A percentile compares a stretch with the other conserved stretches of the same genome.
phyloP scores from a whole-genome alignment of 2,113 vertebrate genomes.

The Rhinolophus ferrumequinum region DNA sequence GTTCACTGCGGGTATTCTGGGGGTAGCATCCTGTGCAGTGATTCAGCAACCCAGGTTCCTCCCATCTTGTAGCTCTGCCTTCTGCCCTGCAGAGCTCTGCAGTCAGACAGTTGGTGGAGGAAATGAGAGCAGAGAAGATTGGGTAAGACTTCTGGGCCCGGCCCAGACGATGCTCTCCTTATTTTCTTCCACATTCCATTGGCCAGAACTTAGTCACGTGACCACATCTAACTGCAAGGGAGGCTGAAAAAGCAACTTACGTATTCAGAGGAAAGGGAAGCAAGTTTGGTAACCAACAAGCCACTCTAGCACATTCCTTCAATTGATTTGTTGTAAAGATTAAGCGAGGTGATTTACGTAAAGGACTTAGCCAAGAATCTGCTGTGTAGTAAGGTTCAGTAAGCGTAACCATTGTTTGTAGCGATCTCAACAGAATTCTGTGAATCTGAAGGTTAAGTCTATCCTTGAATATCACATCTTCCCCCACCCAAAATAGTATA shows the following conservation, averaged over 20 bases:
- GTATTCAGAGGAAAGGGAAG: not conserved
- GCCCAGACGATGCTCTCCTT: not conserved
- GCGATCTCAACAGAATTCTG: not conserved
- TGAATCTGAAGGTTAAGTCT: not conserved
- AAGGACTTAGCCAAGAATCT: conserved; percentile 11
- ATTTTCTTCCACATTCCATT: not conserved
- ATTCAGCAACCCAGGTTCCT: not conserved
- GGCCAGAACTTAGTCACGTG: not conserved
- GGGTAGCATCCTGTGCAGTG: not conserved
- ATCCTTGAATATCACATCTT: not conserved
- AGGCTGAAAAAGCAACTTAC: not conserved
- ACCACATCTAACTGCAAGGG: not conserved
- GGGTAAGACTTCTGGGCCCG: not conserved
- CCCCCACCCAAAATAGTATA: not conserved
- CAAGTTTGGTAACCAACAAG: not conserved
- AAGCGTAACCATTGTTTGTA: not conserved
- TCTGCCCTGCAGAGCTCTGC: not conserved
- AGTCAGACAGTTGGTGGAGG: not conserved
- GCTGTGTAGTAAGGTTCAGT: not conserved
- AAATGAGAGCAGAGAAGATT: not conserved
- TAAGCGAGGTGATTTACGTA: not conserved
- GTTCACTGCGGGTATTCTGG: not conserved
- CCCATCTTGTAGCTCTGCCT: not conserved
- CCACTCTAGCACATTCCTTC: not conserved
- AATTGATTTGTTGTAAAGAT: not conserved